Conservation (phyloP, 2,797 vertebrate genomes). For the Anniella stebbinsi region DNA sequence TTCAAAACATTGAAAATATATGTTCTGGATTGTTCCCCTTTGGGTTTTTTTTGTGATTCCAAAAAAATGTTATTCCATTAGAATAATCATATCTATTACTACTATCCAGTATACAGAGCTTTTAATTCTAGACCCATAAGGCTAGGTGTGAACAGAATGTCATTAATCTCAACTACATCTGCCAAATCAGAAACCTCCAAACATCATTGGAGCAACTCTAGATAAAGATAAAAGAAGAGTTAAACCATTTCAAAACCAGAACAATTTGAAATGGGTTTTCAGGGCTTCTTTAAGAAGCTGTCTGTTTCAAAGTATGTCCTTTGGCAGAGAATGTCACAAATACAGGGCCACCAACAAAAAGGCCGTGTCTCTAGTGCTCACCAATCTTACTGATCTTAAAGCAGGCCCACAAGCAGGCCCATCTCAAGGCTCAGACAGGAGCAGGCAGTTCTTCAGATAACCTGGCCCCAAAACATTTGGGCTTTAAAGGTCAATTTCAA, state of each 20-base stretch:
- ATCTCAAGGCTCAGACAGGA: background rate
- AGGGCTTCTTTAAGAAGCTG: background rate
- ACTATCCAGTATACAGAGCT: no score
- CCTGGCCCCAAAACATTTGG: background rate
- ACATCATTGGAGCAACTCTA: background rate
- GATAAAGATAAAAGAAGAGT: background rate
- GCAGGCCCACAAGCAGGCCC: no score
- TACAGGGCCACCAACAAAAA: background rate
- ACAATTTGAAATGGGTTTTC: background rate
- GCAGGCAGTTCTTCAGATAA: background rate
- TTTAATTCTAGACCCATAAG: no score
- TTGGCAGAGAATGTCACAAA: background rate
- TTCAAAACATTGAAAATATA: background rate
- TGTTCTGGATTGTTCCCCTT: background rate
- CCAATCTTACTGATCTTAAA: no score
- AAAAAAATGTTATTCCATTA: background rate
- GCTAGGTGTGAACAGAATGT: background rate
- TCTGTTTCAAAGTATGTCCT: background rate
- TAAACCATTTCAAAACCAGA: background rate
- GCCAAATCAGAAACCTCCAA: background rate
- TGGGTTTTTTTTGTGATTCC: background rate
- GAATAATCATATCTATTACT: background rate
- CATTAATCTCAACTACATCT: background rate
- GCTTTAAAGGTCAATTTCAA: background rate
- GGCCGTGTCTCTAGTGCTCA: background rate